Base-by-base conservation (phyloP, 2,888 invertebrate genomes). In the Hemistola chrysoprasaria region DNA sequence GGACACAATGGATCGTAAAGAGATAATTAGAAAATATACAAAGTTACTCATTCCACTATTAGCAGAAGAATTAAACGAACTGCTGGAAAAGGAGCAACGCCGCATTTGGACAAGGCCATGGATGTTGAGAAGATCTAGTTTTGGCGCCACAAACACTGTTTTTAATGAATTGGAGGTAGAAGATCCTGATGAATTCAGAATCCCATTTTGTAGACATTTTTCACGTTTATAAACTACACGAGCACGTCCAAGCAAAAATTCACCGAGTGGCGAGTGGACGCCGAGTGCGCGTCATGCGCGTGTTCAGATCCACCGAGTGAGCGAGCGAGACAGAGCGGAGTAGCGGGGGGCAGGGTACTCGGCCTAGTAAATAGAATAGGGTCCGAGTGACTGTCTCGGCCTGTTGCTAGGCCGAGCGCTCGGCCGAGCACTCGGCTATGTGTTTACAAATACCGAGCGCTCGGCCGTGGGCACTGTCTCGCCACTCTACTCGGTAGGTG, bases 21-120 rank as follows among this genome's bases (percentile, higher is more conserved):
- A 38, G 30, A 34, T 43, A n/a, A 45, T 45, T 32, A 45, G 31
- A 45, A 35, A 36, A 45, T 46, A 34, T 32, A 41, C 38, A 28
- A 41, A 47, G 38, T 41, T 42, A 39, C 42, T 47, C 16, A 42
- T 46, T 37, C 29, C 37, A 39, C 39, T 39, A 27, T 35, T 40
- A 32, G 36, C 27, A 41, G 31, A 42, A 37, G 41, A 44, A 40
- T 44, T 44, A 40, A 36, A 29, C 21, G 37, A 47, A 43, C 20
- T 43, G 33, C 23, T 47, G 30, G 26, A 34, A 37, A 36, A 40
- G 10, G 32, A 43, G 33, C 22, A 43, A 40, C 22, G 16, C 28
- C n/a, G n/a, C n/a, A n/a, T n/a, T n/a, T n/a, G n/a, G n/a, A n/a
- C n/a, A n/a, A 8, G 39, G 9, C 22, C 27, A 38, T 45, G 38